Conservation (phyloP, 1,140 invertebrate genomes). For the Coenobita brevimanus region DNA sequence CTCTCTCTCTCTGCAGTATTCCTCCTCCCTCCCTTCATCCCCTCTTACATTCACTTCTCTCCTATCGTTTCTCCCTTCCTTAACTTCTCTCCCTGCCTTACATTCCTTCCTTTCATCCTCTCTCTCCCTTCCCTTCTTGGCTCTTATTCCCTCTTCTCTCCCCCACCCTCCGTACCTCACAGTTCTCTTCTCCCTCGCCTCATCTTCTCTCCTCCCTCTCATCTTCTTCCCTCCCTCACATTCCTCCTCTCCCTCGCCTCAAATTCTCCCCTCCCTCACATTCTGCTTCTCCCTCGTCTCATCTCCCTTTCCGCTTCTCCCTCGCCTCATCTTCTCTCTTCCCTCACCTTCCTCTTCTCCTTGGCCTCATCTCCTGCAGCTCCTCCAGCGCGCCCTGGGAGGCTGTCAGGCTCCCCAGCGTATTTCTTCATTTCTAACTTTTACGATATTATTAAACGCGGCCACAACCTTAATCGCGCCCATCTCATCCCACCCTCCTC, state of each 20-base stretch:
- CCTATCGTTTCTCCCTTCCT: no score
- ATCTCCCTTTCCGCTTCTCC: background rate
- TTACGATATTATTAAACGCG: conserved; percentile 63
- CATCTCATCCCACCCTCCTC: conserved; percentile 53
- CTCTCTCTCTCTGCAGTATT: no score
- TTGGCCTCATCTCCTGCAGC: background rate
- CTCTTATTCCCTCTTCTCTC: no score
- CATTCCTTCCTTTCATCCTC: background rate
- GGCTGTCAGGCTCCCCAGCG: conserved; percentile 54
- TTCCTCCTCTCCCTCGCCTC: background rate
- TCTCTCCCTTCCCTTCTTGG: no score
- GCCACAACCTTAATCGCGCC: conserved; percentile 55
- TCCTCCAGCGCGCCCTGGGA: conserved; percentile 35
- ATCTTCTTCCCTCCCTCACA: no score
- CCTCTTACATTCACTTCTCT: no score
- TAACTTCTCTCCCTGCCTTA: background rate
- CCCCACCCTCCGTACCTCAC: no score
- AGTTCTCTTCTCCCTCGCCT: background rate
- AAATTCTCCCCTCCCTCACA: conserved; percentile 9
- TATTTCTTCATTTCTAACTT: conserved; percentile 64
- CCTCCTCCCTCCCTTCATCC: no score
- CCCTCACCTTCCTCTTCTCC: background rate
- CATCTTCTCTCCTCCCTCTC: background rate
- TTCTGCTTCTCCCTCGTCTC: background rate
- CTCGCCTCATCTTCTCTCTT: background rate